Conservation (phyloP, 1,140 invertebrate genomes). For the Acarapis woodi region DNA sequence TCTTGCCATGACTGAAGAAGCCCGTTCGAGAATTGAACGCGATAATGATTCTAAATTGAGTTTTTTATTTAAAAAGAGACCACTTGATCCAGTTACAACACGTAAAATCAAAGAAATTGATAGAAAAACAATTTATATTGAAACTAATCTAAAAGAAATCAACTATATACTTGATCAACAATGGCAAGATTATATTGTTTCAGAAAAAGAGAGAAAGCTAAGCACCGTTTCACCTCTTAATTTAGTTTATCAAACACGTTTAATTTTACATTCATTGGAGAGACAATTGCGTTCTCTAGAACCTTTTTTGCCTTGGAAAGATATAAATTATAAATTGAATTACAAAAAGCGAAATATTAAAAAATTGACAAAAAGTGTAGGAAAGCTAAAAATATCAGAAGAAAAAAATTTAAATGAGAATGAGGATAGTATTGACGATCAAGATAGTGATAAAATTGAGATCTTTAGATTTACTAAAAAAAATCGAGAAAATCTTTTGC, state of each 20-base stretch:
- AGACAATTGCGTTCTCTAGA: no score
- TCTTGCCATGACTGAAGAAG: constrained; percentile 1
- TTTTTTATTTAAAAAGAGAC: constrained; percentile 14
- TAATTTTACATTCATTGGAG: constrained; percentile 8
- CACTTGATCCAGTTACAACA: constrained; percentile 17
- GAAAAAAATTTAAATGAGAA: neutral
- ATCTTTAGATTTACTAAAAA: neutral
- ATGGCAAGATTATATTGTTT: constrained; percentile 16
- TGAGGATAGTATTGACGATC: neutral
- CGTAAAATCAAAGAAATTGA: constrained; percentile 16
- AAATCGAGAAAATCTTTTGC: neutral
- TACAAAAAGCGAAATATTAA: neutral
- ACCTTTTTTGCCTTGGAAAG: constrained; percentile 4
- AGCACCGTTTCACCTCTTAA: neutral
- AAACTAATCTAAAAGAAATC: constrained; percentile 17
- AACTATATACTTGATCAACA: constrained; percentile 17
- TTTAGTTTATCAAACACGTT: constrained; percentile 3
- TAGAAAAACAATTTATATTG: constrained; percentile 15
- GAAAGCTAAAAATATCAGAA: neutral
- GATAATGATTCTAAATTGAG: constrained; percentile 16
- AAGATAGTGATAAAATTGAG: neutral
- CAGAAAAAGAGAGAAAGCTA: constrained; percentile 10
- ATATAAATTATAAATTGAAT: neutral
- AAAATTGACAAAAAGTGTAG: neutral
- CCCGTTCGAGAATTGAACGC: constrained; percentile 11